These are phyloP conservation scores for Gallinago undulata DNA, from an alignment of 2,113 vertebrate species.

Conservation along the genomic window DNA sequence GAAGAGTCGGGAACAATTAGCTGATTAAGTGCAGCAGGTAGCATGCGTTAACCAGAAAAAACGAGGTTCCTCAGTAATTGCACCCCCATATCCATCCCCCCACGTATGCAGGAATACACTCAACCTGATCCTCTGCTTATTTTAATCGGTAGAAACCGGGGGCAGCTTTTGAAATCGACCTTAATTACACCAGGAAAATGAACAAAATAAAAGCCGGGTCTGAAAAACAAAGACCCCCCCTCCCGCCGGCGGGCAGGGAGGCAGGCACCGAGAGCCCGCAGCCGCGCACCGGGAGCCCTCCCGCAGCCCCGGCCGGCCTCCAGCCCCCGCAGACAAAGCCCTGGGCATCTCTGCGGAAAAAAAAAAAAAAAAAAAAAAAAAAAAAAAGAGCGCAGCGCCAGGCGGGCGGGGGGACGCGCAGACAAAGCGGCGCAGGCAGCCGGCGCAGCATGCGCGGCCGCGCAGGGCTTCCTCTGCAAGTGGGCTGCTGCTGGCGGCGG, in stretches of 20 bases:
- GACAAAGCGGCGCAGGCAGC: slow-evolving; percentile 22
- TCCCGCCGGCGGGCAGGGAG: not conserved
- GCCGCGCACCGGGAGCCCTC: not conserved
- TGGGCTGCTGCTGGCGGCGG: slow-evolving; percentile 1
- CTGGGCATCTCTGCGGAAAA: not conserved
- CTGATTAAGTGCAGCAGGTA: slow-evolving; percentile 20
- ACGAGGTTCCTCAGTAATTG: not conserved
- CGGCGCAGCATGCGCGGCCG: slow-evolving; percentile 37
- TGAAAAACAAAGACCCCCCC: not conserved
- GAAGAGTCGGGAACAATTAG: not conserved
- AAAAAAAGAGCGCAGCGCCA: not conserved
- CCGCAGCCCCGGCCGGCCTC: not conserved
- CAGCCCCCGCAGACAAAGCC: not conserved
- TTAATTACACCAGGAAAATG: not conserved
- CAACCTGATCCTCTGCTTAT: not conserved
- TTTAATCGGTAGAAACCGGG: not conserved
- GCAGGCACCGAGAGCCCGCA: not conserved
- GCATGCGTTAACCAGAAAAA: not conserved
- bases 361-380: not conserved
- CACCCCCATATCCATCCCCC: not conserved
- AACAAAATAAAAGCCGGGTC: not conserved
- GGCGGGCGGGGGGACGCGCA: not conserved
- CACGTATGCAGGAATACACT: not conserved
- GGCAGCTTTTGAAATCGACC: not conserved
- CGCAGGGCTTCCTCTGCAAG: slow-evolving; percentile 69